Base-by-base conservation (phyloP, 2,888 invertebrate species). In the Patella caerulea region DNA sequence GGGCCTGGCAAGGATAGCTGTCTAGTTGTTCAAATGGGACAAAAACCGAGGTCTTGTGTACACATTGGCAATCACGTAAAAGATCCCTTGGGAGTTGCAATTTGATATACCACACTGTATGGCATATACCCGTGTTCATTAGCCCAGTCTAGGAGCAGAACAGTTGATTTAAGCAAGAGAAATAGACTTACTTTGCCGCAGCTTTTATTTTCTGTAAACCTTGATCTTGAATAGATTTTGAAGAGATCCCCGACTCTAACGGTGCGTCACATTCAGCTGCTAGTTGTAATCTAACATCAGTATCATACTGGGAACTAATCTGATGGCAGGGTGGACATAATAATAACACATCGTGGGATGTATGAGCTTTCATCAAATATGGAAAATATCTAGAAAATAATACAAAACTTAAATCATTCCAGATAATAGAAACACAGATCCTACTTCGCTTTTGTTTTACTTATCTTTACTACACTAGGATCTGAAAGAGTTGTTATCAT, bases 331-430 rank as follows among this genome's bases (percentile, higher is more conserved):
- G 79, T 65, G 93, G 92, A 90, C 96, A 96, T 73, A 96, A 91
- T 79, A 96, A 90, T 52, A 96, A 91, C 72, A 96, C 94, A 91
- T 96, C 96, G 91, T 96, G 96, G 0, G 95, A 96, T 9, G 94
- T 94, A 89, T 95, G 96, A 59, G 54, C 94, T 90, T 96, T 96
- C 94, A 96, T 94, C 69, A 95, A 93, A 73, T 94, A 94, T 94
- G 92, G 82, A 91, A 93, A 89, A 88, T 91, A 90, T 81, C 90
- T 89, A 78, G 29, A 82, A 76, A 70, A 72, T 34, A 54, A 12
- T 56, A 65, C 12, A 65, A 45, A 45, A 45, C 9, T 45, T 9
- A 45, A 45, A 9, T 7, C 0, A 45, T 45, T 45, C 45, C 45
- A 45, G 5, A 45, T 7, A 45, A 45, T 45, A 45, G 45, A 45